Base-by-base conservation (phyloP, 2,113 vertebrate genomes). In the Bostrychus sinensis region DNA sequence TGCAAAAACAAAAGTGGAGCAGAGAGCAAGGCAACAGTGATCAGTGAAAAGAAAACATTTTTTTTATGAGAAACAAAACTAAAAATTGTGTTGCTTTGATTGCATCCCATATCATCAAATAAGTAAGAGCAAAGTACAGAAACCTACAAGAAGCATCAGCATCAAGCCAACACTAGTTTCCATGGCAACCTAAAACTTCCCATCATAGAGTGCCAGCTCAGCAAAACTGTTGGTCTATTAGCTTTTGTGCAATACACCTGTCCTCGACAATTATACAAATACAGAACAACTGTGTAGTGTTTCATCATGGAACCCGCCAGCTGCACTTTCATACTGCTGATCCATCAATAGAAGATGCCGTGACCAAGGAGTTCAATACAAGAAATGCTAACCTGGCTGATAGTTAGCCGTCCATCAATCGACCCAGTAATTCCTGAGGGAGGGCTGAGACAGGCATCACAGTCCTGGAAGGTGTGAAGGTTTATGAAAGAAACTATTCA, bases 111-210 rank as follows among this genome's bases (percentile, higher is more conserved):
- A 72, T 7, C 30, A 32, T 41, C 2, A 14, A 39, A 39, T n/a
- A 43, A 39, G 43, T 41, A 11, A 68, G n/a, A 62, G n/a, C 8
- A n/a, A 70, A 17, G 5, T 36, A 66, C 17, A 72, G 43, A 62
- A 8, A 46, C 34, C 66, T 51, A 56, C 45, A 72, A 56, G 45
- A 48, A 58, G 78, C 1, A 19, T 56, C 67, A 77, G 32, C 66
- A 60, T 20, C 34, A 25, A 80, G 58, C 23, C 39, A 65, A 60
- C 57, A 51, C 30, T 50, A 72, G 86, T 88, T 86, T 75, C 86
- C 66, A 84, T 86, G 77, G 78, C 59, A 86, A 90, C 82, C 39
- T 12, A 54, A 81, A 88, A 77, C 64, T 66, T 81, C 57, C 67
- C 70, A 51, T 59, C 48, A 62, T 59, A 28, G 20, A 70, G 53